Percentiles rank a stretch among this genome's conserved stretches.
Conservation (phyloP, 2,797 vertebrate species). For the Botia kubotai region DNA sequence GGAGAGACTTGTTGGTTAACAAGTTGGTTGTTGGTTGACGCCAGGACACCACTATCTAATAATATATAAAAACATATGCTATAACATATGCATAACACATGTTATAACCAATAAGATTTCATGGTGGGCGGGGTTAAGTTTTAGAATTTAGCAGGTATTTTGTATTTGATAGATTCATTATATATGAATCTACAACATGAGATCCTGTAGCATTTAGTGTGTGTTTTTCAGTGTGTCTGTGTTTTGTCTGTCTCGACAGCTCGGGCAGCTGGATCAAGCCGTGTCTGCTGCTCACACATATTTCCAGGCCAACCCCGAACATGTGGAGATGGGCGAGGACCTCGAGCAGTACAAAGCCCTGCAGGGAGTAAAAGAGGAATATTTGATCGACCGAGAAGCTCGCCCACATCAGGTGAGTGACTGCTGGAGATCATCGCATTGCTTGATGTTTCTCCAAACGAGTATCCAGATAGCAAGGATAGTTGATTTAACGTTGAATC, state of each 20-base stretch:
- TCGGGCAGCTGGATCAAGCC: constrained; percentile 89
- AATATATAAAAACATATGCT: too few species aligned
- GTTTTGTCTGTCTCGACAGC: constrained; percentile 69
- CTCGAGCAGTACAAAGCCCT: constrained; percentile 87
- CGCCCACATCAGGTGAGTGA: constrained; percentile 88
- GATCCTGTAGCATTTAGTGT: too few species aligned
- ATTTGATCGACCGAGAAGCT: constrained; percentile 86
- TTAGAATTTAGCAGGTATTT: background rate
- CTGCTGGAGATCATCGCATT: background rate
- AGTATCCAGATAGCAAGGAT: too few species aligned
- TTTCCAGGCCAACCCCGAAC: constrained; percentile 96
- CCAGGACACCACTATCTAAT: too few species aligned
- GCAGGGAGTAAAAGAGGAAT: constrained; percentile 74
- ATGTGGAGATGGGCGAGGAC: constrained; percentile 91
- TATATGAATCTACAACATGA: too few species aligned
- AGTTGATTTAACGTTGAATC: too few species aligned
- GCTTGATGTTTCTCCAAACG: too few species aligned
- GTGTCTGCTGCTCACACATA: constrained; percentile 94
- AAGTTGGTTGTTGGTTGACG: too few species aligned
- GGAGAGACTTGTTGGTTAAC: too few species aligned
- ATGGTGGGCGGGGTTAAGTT: too few species aligned
- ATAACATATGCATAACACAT: too few species aligned
- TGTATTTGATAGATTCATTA: background rate
- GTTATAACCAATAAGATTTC: too few species aligned
- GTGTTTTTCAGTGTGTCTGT: constrained; percentile 7